Conservation (phyloP, 2,113 vertebrate genomes). For the Sitta europaea region DNA sequence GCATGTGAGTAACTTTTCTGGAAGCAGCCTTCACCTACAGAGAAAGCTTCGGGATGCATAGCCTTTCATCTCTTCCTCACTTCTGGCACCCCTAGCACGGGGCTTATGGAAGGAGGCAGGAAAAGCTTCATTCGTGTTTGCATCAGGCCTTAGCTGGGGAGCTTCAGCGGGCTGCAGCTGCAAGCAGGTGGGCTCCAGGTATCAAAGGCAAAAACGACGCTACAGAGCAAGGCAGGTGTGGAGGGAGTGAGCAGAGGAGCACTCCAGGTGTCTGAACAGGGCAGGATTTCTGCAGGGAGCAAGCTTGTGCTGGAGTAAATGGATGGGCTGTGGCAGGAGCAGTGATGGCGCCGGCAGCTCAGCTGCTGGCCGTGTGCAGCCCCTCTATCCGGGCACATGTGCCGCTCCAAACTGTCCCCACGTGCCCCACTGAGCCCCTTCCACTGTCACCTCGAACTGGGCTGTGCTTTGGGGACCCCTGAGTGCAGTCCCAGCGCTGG, state of each 20-base stretch:
- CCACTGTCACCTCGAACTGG: not conserved
- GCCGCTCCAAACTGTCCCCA: not conserved
- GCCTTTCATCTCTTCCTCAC: not conserved
- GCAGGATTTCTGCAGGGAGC: not conserved
- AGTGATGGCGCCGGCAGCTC: not conserved
- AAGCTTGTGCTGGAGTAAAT: not conserved
- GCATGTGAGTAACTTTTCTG: not conserved
- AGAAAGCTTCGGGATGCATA: not conserved
- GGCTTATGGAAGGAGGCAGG: not conserved
- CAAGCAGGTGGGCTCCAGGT: not conserved
- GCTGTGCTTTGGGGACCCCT: not conserved
- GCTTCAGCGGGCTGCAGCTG: not conserved
- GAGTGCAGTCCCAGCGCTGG: accelerated
- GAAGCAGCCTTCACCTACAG: not conserved
- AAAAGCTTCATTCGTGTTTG: not conserved
- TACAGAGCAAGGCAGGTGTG: not conserved
- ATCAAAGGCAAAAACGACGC: not conserved
- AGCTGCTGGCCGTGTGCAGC: accelerated
- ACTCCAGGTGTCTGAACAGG: not conserved
- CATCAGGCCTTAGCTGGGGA: not conserved
- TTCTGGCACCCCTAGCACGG: not conserved
- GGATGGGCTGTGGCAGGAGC: not conserved
- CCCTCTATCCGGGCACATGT: accelerated
- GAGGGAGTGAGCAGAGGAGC: not conserved
- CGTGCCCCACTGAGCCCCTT: not conserved